Evolutionary conservation across 2,888 invertebrate species (phyloP).

Genomic region (Mythimna pallens): DNA sequence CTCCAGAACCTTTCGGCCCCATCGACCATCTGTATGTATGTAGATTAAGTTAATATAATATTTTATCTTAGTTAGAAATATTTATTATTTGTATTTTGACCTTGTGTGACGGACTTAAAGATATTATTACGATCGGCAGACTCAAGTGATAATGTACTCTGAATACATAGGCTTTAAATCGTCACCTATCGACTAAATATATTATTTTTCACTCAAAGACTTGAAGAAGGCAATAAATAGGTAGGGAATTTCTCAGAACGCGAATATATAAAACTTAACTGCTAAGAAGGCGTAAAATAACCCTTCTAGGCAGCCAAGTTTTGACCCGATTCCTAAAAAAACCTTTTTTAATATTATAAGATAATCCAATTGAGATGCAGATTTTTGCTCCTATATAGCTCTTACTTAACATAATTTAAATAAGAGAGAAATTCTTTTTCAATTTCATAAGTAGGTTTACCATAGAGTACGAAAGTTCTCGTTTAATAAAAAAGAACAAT

Average conservation of each 20-base stretch:
- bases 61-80: no score
- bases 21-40: no score
- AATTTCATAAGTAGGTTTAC: neutral
- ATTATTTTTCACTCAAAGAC: constrained; percentile 33
- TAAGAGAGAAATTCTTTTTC: neutral
- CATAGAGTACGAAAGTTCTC: constrained; percentile 1
- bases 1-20: no score
- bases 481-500: constrained; percentile 16
- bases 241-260: neutral
- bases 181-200: constrained; percentile 3
- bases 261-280: neutral
- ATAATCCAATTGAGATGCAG: constrained; percentile 1
- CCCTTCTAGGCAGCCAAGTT: neutral
- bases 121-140: constrained; percentile 24
- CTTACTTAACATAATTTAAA: neutral
- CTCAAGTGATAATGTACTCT: constrained; percentile 42
- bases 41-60: no score
- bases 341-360: neutral
- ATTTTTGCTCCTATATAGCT: neutral
- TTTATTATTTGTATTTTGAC: no score
- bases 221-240: constrained; percentile 9
- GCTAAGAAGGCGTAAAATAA: neutral
- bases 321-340: neutral
- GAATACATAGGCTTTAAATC: constrained; percentile 36
- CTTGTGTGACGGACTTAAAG: no score